These are phyloP conservation scores for Caenorhabditis wallacei DNA, from an alignment of 2,888 invertebrate species.

Conservation along the genomic window DNA sequence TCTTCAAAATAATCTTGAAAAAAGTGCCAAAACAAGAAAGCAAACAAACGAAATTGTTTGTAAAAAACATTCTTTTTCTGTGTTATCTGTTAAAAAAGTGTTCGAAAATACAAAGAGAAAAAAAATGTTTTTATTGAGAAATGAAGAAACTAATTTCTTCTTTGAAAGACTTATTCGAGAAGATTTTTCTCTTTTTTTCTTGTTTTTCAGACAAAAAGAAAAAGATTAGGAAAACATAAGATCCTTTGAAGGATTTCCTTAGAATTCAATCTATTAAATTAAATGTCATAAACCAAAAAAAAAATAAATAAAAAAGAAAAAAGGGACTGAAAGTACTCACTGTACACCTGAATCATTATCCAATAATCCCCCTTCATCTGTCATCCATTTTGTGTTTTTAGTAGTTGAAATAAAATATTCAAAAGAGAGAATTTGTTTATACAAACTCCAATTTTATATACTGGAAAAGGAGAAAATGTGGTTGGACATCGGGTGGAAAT, in stretches of 20 bases:
- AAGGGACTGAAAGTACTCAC: constrained; percentile 19
- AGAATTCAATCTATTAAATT: neutral
- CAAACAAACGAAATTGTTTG: constrained; percentile 11
- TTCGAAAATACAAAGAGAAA: constrained; percentile 1
- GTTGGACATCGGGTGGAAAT: constrained; percentile 7
- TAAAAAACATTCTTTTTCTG: neutral
- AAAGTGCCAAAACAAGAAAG: constrained; percentile 45
- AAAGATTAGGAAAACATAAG: constrained; percentile 19
- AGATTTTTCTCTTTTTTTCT: constrained; percentile 11
- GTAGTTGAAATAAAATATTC: neutral
- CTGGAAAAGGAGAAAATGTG: constrained; percentile 3
- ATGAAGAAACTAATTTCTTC: neutral
- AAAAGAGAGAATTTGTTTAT: neutral
- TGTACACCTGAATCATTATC: constrained; percentile 14
- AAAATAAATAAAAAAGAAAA: neutral
- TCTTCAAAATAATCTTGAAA: constrained; percentile 9
- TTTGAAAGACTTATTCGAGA: constrained; percentile 16
- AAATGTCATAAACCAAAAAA: neutral
- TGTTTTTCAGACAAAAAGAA: neutral
- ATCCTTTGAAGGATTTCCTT: constrained; percentile 1
- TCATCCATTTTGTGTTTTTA: neutral
- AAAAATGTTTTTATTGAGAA: neutral
- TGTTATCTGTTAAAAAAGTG: constrained; percentile 15
- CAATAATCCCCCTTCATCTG: constrained; percentile 7
- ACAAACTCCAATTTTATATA: neutral